These are phyloP conservation scores for Verasper variegatus DNA, from an alignment of 2,113 vertebrate species.

Conservation along the genomic window DNA sequence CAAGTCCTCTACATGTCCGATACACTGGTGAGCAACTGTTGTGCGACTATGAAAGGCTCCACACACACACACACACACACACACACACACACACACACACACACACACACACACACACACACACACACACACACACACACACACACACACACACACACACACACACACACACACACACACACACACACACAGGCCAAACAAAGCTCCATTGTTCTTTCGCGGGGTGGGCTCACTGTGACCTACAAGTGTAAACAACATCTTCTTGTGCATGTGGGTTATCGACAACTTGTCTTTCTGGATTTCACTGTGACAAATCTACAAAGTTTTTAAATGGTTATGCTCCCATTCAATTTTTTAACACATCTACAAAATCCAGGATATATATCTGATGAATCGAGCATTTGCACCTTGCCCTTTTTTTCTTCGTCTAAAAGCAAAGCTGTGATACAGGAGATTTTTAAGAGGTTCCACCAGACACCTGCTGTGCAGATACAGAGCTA, in stretches of 20 bases:
- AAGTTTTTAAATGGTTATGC: background rate
- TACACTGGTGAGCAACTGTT: slow-evolving; percentile 17
- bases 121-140: slow-evolving; percentile 25
- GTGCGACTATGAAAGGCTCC: background rate
- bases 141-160: background rate
- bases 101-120: slow-evolving; percentile 1
- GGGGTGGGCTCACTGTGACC: slow-evolving; percentile 35
- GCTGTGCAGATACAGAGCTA: slow-evolving; percentile 12
- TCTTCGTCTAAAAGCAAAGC: too few relatives aligned
- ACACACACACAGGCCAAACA: slow-evolving; percentile 45
- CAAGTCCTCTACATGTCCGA: background rate
- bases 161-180: slow-evolving; percentile 25
- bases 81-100: slow-evolving; percentile 25
- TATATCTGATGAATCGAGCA: background rate
- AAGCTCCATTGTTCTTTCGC: slow-evolving; percentile 69
- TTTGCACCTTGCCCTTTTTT: too few relatives aligned
- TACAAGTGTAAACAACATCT: slow-evolving; percentile 52
- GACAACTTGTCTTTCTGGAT: background rate
- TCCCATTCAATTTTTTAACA: background rate
- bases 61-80: background rate
- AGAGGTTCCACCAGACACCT: background rate
- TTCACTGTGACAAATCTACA: background rate
- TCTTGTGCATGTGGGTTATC: slow-evolving; percentile 14
- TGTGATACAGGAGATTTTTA: background rate
- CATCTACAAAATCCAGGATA: background rate